Percentiles rank a stretch among this genome's conserved stretches.
phyloP scores from a whole-genome alignment of 2,113 vertebrate genomes.

The Polypterus senegalus region DNA sequence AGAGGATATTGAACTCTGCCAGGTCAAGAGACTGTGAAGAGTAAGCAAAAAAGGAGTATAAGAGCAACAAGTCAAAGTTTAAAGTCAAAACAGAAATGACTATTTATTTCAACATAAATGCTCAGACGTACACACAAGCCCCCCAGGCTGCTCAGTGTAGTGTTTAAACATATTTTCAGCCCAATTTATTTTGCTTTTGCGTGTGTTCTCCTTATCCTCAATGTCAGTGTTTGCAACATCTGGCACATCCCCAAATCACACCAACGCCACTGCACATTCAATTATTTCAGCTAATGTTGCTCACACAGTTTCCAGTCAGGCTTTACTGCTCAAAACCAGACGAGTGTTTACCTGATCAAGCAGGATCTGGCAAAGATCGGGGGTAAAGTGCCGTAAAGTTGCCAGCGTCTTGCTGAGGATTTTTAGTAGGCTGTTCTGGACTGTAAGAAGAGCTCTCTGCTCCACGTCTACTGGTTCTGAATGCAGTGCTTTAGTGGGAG shows the following conservation, averaged over 20 bases:
- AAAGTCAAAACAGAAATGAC: neutral
- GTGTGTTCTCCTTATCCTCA: too few relatives aligned
- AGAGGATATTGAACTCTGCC: conserved; percentile 80
- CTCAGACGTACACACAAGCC: too few relatives aligned
- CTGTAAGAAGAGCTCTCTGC: conserved; percentile 67
- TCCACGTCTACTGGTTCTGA: conserved; percentile 69
- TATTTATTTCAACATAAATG: too few relatives aligned
- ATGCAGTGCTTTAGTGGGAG: conserved; percentile 53
- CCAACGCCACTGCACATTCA: too few relatives aligned
- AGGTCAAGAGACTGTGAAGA: conserved; percentile 75
- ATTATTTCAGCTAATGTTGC: too few relatives aligned
- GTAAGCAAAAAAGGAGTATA: neutral
- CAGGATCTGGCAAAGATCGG: conserved; percentile 91
- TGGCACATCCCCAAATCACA: too few relatives aligned
- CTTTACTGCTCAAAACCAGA: too few relatives aligned
- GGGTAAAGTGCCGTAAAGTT: conserved; percentile 84
- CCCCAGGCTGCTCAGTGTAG: too few relatives aligned
- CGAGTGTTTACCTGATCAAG: conserved; percentile 69
- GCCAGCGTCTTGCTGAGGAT: conserved; percentile 92
- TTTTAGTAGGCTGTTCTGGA: conserved; percentile 89
- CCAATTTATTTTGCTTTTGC: too few relatives aligned
- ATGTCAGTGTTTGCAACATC: too few relatives aligned
- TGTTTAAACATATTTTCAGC: too few relatives aligned
- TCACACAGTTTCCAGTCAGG: too few relatives aligned
- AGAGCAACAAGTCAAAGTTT: neutral